Evolutionary conservation across 2,113 vertebrate species (phyloP), one percentile per base, ranked within the genome.

Genomic region (Malurus alboscapulatus): DNA sequence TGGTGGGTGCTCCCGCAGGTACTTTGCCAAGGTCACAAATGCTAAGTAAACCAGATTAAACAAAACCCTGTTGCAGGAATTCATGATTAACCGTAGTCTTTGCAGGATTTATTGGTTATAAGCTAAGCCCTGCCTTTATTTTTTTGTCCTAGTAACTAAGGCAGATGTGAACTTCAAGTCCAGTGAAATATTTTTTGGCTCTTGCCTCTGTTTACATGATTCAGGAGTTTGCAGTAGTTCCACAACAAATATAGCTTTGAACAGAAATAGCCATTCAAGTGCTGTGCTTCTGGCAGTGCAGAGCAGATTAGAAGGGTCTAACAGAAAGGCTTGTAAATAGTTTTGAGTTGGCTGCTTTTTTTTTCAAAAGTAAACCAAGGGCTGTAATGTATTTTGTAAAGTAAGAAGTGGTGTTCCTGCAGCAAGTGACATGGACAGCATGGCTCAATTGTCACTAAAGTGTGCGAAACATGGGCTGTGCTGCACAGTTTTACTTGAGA

Each of bases 211-310:
- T 96, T 96, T 97, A 95, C 96, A 93, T 95, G 94, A 95, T 95
- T 97, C 88, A 87, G 93, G 95, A 86, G 93, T 94, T 96, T 95
- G 95, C 97, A 94, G 84, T 77, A 88, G 89, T 94, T 94, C 95
- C 95, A 92, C 88, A 93, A 94, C 93, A 91, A 94, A 96, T 96
- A 94, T 88, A 93, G 88, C 95, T 96, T 92, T 93, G 95, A 97
- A 95, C 91, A 95, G 94, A 96, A 93, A 96, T 94, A 95, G 93
- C 90, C 65, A 61, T 95, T 96, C 90, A 89, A 95, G 93, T 93
- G 74, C 58, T 77, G 8, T 61, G 69, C 93, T 93, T 62, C 91
- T 94, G 94, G 88, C 94, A 87, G 75, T 14, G 10, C 87, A 91
- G 84, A 66, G 61, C 84, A 93, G 84, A 94, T 94, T 94, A 92